Base-by-base conservation (phyloP, 2,888 invertebrate genomes). In the Lycaena phlaeas region DNA sequence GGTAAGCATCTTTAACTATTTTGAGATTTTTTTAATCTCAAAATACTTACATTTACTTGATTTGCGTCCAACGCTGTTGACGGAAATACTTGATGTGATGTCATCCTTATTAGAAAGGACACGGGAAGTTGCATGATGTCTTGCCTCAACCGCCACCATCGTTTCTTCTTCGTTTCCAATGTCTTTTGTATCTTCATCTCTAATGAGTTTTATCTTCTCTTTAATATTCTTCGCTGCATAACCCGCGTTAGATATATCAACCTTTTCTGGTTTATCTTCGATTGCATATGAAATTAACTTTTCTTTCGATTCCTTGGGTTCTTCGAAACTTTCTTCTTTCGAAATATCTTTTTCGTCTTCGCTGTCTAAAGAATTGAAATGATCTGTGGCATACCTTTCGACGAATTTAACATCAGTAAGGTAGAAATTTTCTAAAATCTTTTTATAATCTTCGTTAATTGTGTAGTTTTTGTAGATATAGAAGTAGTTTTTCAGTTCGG, bases 381-480 rank as follows among this genome's bases (percentile, higher is more conserved):
- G 52, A 18, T 69, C 74, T 1, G 68, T 57, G 27, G 75, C 68
- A 43, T 75, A 76, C 39, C 66, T 70, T 49, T 86, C 86, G 7
- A 87, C 86, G 9, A 85, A 87, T 51, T 87, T 86, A 0, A 90
- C 89, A 26, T 89, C 88, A 34, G 89, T 89, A 29, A 86, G 66
- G 49, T 90, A 90, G 53, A 86, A 85, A 36, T 88, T 84, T 59
- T 79, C 76, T 2, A 90, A 59, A 34, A 87, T 66, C 49, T 87
- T 75, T 50, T 87, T 88, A 57, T 87, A 90, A 15, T 87, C 86
- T 27, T 88, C 86, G 44, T 86, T 85, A 2, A 87, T 87, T 0
- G 87, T 87, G 55, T 88, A 86, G 53, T 90, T 90, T 54, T 88
- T 88, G 61, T 90, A 90, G 4, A 90, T 86, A 52, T 90, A 90